A percentile compares a stretch with the other conserved stretches of the same genome.
phyloP scores from a whole-genome alignment of 1,140 invertebrate genomes.

The Lordiphosa stackelbergi region DNA sequence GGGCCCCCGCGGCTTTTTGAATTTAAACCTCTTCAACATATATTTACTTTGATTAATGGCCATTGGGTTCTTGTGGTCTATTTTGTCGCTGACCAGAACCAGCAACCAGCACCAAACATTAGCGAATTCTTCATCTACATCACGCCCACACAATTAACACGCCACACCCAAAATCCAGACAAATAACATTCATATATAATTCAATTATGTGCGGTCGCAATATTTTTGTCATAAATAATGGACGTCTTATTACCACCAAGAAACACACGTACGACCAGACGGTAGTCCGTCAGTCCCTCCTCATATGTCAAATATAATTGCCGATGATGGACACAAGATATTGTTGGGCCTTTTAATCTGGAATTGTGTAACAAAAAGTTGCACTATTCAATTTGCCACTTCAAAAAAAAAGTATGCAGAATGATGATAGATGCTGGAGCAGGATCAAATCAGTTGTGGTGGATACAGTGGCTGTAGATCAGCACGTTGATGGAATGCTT shows the following conservation, averaged over 20 bases:
- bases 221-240: slow-evolving; percentile 66
- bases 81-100: slow-evolving; percentile 3
- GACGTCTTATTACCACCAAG: slow-evolving; percentile 21
- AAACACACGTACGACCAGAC: background rate
- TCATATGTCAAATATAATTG: too few relatives aligned
- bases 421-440: too few relatives aligned
- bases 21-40: background rate
- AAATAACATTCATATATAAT: slow-evolving; percentile 46
- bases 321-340: too few relatives aligned
- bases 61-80: background rate
- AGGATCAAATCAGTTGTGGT: too few relatives aligned
- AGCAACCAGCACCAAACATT: background rate
- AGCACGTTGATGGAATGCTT: too few relatives aligned
- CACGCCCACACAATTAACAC: slow-evolving; percentile 69
- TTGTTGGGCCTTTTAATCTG: too few relatives aligned
- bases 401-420: too few relatives aligned
- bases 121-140: slow-evolving; percentile 63
- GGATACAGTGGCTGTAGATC: too few relatives aligned
- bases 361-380: too few relatives aligned
- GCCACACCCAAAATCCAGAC: slow-evolving; percentile 31
- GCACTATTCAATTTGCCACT: too few relatives aligned
- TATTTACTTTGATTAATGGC: slow-evolving; percentile 14
- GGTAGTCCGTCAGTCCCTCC: background rate
- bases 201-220: slow-evolving; percentile 69
- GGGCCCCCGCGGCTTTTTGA: background rate